phyloP scores from a whole-genome alignment of 2,888 invertebrate genomes.

The Cataglyphis livida region DNA sequence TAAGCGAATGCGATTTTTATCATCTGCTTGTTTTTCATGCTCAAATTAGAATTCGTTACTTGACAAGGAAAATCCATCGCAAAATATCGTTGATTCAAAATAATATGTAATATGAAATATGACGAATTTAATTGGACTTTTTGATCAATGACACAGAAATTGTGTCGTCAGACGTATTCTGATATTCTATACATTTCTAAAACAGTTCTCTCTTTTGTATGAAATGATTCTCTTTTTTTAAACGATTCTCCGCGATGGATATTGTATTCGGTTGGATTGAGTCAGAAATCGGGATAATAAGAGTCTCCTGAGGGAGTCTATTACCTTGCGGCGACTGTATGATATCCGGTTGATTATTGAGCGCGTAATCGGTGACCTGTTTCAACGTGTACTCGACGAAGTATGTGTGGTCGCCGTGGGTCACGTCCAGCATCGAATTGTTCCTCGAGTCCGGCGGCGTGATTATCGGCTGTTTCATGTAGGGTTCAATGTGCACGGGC shows the following conservation, averaged over 20 bases:
- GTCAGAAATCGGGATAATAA: background rate
- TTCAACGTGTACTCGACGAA: constrained; percentile 95
- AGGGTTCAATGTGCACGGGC: constrained; percentile 84
- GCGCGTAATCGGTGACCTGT: constrained; percentile 84
- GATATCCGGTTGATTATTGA: constrained; percentile 90
- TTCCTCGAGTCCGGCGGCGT: constrained; percentile 85
- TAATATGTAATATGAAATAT: background rate
- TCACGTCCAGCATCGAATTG: constrained; percentile 90
- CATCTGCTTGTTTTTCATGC: no score
- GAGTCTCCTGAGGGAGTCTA: background rate
- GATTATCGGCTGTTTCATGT: constrained; percentile 85
- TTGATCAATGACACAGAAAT: background rate
- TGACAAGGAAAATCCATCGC: background rate
- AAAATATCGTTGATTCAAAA: background rate
- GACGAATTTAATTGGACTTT: background rate
- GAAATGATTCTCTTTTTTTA: background rate
- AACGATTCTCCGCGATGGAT: background rate
- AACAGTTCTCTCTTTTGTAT: background rate
- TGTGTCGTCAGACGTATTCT: background rate
- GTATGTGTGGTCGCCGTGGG: constrained; percentile 93
- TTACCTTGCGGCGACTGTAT: constrained; percentile 90
- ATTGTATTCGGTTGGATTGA: background rate
- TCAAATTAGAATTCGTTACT: background rate
- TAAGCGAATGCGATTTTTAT: background rate
- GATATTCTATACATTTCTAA: background rate